Percentiles rank a stretch among this genome's conserved stretches.
These are phyloP conservation scores for Myiothlypis coronata DNA, from an alignment of 2,797 vertebrate species.

Conservation along the genomic window DNA sequence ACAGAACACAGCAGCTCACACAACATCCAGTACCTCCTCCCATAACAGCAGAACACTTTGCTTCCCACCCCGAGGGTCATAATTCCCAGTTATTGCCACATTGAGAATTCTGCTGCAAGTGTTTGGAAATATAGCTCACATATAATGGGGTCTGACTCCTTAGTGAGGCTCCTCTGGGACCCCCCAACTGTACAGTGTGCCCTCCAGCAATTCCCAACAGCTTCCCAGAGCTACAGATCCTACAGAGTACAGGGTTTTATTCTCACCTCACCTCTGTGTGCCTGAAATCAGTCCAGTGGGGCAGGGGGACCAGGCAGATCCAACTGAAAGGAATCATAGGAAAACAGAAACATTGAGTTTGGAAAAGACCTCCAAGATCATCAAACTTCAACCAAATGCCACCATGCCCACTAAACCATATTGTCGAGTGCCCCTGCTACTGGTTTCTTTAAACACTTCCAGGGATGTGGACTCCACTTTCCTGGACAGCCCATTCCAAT, in stretches of 20 bases:
- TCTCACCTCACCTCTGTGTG: neutral
- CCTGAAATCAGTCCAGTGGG: neutral
- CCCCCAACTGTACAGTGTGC: neutral
- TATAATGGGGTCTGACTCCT: neutral
- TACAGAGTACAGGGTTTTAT: neutral
- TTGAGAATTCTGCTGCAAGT: neutral
- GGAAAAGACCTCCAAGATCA: neutral
- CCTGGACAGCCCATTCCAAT: neutral
- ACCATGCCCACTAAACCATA: neutral
- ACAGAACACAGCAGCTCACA: rapidly evolving
- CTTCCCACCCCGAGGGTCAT: neutral
- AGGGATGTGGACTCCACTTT: neutral
- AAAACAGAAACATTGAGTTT: neutral
- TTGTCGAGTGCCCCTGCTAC: neutral
- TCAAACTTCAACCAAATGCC: neutral
- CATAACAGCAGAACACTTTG: neutral
- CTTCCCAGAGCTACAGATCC: neutral
- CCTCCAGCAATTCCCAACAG: neutral
- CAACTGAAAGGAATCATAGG: neutral
- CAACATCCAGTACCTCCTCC: neutral
- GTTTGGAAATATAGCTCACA: neutral
- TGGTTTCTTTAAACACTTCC: neutral
- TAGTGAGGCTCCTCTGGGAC: neutral
- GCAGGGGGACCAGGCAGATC: neutral
- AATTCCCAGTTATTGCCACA: neutral